Evolutionary conservation across 2,113 vertebrate species (phyloP).

Genomic region (Pygoscelis antarcticus): DNA sequence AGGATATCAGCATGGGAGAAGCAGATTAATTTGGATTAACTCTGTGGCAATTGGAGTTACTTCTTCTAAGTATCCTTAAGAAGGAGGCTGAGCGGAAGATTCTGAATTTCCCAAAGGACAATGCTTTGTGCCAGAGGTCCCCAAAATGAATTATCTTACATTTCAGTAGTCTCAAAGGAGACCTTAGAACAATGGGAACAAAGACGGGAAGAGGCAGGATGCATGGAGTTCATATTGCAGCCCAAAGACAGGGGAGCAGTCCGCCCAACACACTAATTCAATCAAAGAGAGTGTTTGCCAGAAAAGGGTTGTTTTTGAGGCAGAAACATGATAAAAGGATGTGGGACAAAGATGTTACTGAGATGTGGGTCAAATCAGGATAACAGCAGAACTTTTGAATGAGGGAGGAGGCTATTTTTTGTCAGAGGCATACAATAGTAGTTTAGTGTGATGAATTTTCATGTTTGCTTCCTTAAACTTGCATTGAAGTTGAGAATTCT

Average conservation of each 20-base stretch:
- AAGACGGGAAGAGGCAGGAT: neutral
- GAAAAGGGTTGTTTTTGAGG: neutral
- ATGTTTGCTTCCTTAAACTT: neutral
- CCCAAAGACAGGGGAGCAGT: neutral
- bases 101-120: neutral
- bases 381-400: neutral
- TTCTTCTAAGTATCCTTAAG: neutral
- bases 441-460: neutral
- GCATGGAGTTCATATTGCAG: neutral
- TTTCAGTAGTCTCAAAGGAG: neutral
- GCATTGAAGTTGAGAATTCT: neutral
- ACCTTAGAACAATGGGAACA: neutral
- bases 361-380: neutral
- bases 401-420: neutral
- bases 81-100: neutral
- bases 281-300: neutral
- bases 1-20: neutral
- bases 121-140: neutral
- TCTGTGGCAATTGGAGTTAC: neutral
- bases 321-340: neutral
- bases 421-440: neutral
- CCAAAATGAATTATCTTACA: neutral
- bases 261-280: neutral
- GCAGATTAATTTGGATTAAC: conserved; percentile 24
- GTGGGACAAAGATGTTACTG: neutral